A percentile compares a stretch with the other conserved stretches of the same genome.
phyloP scores from a whole-genome alignment of 2,888 invertebrate species.

The Polyploca ridens region DNA sequence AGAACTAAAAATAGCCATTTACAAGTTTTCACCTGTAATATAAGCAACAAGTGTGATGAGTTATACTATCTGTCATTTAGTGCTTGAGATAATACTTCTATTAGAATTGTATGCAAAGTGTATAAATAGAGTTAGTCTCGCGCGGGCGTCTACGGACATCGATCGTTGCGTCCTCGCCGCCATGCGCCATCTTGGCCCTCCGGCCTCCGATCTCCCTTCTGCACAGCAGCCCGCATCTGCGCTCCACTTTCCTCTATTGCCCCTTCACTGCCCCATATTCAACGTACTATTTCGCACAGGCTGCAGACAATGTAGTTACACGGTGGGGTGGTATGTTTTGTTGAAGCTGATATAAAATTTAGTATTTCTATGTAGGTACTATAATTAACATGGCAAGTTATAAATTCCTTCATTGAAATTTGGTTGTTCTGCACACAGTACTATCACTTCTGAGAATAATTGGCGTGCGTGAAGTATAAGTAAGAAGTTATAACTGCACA shows the following conservation, averaged over 20 bases:
- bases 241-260: conserved; percentile 67
- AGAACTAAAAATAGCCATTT: too few relatives aligned
- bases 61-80: too few relatives aligned
- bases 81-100: background rate
- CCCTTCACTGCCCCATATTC: conserved; percentile 83
- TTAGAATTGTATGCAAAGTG: conserved; percentile 73
- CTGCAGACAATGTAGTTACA: conserved; percentile 40
- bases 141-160: conserved; percentile 81
- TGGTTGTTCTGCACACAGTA: too few relatives aligned
- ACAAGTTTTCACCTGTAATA: too few relatives aligned
- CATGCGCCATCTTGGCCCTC: conserved; percentile 84
- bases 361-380: too few relatives aligned
- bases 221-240: conserved; percentile 43
- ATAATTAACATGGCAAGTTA: too few relatives aligned
- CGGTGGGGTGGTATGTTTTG: conserved; percentile 30
- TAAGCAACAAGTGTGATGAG: too few relatives aligned
- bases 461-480: too few relatives aligned
- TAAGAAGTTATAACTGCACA: too few relatives aligned
- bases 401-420: too few relatives aligned
- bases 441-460: too few relatives aligned
- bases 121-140: conserved; percentile 81
- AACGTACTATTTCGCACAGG: conserved; percentile 74
- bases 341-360: background rate
- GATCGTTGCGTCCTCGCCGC: conserved; percentile 83
- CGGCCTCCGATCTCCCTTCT: conserved; percentile 79